Conservation (phyloP, 2,797 vertebrate species). For the Peromyscus melanophrys region DNA sequence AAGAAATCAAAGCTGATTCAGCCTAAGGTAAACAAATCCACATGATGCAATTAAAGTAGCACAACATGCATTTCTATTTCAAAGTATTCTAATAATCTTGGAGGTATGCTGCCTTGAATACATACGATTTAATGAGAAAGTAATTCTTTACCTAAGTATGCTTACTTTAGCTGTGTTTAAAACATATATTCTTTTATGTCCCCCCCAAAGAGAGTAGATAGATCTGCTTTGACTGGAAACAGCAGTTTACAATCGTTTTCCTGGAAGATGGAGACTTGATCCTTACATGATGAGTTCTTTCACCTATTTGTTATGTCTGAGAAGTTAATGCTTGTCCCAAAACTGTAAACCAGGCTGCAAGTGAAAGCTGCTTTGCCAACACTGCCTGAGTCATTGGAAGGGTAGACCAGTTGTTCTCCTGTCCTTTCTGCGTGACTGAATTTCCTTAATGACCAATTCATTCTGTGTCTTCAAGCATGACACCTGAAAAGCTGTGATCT, state of each 20-base stretch:
- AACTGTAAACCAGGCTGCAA: slow-evolving; percentile 64
- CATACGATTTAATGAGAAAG: slow-evolving; percentile 28
- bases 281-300: slow-evolving; percentile 50
- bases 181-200: not conserved
- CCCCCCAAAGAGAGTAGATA: not conserved
- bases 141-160: slow-evolving; percentile 12
- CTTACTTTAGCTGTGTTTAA: slow-evolving; percentile 38
- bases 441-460: slow-evolving; percentile 85
- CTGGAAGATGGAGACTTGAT: not conserved
- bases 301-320: slow-evolving; percentile 73
- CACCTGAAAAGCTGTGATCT: slow-evolving; percentile 83
- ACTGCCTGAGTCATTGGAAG: slow-evolving; percentile 78
- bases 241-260: not conserved
- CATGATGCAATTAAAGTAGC: slow-evolving; percentile 38
- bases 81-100: slow-evolving; percentile 38
- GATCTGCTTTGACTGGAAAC: slow-evolving; percentile 27
- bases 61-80: slow-evolving; percentile 58
- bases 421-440: slow-evolving; percentile 85
- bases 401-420: slow-evolving; percentile 78
- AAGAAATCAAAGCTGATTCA: slow-evolving; percentile 67
- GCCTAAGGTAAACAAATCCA: slow-evolving; percentile 65
- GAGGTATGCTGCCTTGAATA: slow-evolving; percentile 26
- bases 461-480: slow-evolving; percentile 85
- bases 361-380: slow-evolving; percentile 57
- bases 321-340: slow-evolving; percentile 71